Conservation (phyloP, 2,888 invertebrate species). For the Bombylius major region DNA sequence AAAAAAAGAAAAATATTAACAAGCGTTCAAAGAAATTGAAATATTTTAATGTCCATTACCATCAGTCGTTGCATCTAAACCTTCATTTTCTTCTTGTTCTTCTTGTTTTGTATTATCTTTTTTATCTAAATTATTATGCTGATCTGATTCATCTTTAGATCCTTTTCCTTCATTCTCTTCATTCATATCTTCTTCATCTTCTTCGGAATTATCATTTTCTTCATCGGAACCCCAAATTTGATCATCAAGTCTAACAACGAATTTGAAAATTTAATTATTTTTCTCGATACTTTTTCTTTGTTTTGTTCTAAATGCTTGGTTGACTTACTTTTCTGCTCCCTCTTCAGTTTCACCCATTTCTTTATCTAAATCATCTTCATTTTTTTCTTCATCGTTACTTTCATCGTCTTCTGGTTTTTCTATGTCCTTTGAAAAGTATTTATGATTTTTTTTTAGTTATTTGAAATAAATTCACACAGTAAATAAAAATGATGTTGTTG, state of each 20-base stretch:
- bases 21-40: background rate
- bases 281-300: background rate
- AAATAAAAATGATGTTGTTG: no score
- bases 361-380: slow-evolving; percentile 77
- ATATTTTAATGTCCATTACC: background rate
- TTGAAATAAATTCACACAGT: no score
- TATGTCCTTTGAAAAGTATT: slow-evolving; percentile 40
- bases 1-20: background rate
- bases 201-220: slow-evolving; percentile 51
- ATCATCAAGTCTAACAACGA: slow-evolving; percentile 45
- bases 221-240: slow-evolving; percentile 79
- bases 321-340: slow-evolving; percentile 58
- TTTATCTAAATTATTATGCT: slow-evolving; percentile 35
- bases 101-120: slow-evolving; percentile 43
- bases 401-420: slow-evolving; percentile 48
- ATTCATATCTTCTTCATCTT: slow-evolving; percentile 40
- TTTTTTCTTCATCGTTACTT: slow-evolving; percentile 46
- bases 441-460: no score
- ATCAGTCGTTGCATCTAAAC: slow-evolving; percentile 29
- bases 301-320: background rate
- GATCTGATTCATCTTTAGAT: slow-evolving; percentile 60
- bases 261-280: background rate
- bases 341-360: slow-evolving; percentile 93
- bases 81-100: slow-evolving; percentile 40
- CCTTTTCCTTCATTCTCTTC: slow-evolving; percentile 55